Evolutionary conservation across 1,140 invertebrate genomes (phyloP).

Genomic region (Argopecten irradians): DNA sequence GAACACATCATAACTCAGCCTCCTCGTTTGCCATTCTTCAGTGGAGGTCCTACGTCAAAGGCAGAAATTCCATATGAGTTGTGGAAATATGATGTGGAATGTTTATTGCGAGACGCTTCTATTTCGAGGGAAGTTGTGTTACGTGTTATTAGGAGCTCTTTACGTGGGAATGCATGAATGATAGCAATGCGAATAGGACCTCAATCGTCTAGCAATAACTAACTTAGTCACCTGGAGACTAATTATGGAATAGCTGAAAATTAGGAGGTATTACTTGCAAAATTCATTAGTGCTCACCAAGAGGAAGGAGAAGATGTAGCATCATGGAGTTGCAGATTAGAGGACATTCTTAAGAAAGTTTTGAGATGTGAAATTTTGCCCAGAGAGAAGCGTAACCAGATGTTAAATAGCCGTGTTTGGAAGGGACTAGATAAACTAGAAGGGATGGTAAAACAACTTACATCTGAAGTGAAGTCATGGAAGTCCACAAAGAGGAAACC

Average conservation of each 20-base stretch:
- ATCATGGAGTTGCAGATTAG: no score
- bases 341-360: no score
- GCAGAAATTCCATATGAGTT: background rate
- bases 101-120: no score
- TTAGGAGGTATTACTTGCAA: background rate
- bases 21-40: no score
- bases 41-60: background rate
- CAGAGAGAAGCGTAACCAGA: background rate
- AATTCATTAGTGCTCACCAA: no score
- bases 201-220: background rate
- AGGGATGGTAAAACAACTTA: background rate
- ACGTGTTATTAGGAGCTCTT: background rate
- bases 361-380: background rate
- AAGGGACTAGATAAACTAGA: conserved; percentile 21
- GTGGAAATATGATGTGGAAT: no score
- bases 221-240: conserved; percentile 11
- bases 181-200: background rate
- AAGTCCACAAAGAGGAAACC: no score
- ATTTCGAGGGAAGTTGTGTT: background rate
- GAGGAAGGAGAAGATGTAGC: no score
- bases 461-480: background rate
- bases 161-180: conserved; percentile 27
- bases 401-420: background rate
- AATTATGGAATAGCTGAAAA: background rate
- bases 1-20: background rate